phyloP scores from a whole-genome alignment of 1,140 invertebrate genomes.

The Dendroctonus ponderosae region DNA sequence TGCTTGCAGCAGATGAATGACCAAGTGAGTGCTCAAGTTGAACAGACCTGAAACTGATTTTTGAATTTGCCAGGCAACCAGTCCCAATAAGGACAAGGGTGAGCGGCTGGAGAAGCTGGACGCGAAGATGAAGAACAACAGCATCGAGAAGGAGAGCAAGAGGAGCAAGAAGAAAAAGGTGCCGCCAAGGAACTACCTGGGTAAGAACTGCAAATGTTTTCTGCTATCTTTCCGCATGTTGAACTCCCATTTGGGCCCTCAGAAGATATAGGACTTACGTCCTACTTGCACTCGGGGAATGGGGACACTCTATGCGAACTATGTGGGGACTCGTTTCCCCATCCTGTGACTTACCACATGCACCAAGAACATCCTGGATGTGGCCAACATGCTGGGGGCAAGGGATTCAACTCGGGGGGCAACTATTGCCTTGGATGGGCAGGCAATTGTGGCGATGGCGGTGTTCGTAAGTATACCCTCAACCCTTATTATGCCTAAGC shows the following conservation, averaged over 20 bases:
- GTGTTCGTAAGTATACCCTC: slow-evolving; percentile 59
- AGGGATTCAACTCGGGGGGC: slow-evolving; percentile 84
- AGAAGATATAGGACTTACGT: slow-evolving; percentile 44
- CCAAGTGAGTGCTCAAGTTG: slow-evolving; percentile 48
- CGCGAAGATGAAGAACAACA: slow-evolving; percentile 51
- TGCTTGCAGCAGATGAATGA: slow-evolving; percentile 67
- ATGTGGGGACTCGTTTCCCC: slow-evolving; percentile 74
- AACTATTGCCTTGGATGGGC: slow-evolving; percentile 85
- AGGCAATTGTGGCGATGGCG: slow-evolving; percentile 85
- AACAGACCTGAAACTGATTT: background rate
- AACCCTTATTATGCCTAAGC: too few species aligned
- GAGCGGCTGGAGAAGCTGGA: slow-evolving; percentile 50
- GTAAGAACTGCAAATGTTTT: slow-evolving; percentile 32
- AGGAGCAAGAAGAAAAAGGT: slow-evolving; percentile 59
- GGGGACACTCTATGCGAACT: slow-evolving; percentile 79
- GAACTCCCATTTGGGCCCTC: slow-evolving; percentile 15
- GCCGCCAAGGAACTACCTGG: slow-evolving; percentile 49
- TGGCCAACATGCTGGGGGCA: slow-evolving; percentile 78
- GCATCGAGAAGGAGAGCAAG: slow-evolving; percentile 56
- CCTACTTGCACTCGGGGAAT: slow-evolving; percentile 41
- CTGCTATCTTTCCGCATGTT: background rate
- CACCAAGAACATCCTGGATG: slow-evolving; percentile 85
- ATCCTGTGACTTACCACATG: slow-evolving; percentile 91
- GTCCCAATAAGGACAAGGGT: slow-evolving; percentile 53
- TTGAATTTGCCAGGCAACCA: slow-evolving; percentile 37